Evolutionary conservation across 1,140 invertebrate genomes (phyloP), one percentile per base, ranked within the genome.

Genomic region (Habropoda laboriosa): DNA sequence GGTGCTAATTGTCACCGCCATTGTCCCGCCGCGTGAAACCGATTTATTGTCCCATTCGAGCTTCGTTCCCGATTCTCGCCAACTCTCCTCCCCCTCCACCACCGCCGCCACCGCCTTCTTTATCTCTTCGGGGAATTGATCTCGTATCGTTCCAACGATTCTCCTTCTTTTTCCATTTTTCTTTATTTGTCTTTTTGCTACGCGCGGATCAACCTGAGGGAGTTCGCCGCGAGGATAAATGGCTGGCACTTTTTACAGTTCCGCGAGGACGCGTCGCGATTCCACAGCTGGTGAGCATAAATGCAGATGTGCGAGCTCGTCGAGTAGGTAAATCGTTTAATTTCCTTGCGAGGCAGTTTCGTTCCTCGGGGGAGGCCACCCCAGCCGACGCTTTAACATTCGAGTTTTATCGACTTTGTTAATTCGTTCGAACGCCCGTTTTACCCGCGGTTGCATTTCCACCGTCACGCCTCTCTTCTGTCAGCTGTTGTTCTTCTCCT

Each of bases 11-110:
- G 80, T 86, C 83, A 75, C 72, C 61, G 27, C 58, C 57, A 85
- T 86, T 86, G 83, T 85, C 55, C 64, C 60, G 66, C 63, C 55
- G 80, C 71, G 84, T 80, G 83, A 86, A 86, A 86, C 83, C 79
- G 82, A 86, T 86, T 86, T 85, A 86, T 86, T 86, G 84, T 86
- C 68, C 80, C 58, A 42, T 68, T 70, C 49, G 27, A 18, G 40
- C 12, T n/a, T 4, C 66, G 57, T 30, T 24, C 51, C 32, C 51
- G 60, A 79, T 79, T 67, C 67, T 27, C 55, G 68, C 24, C 42
- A n/a, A n/a, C n/a, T n/a, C n/a, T n/a, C n/a, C n/a, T n/a, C n/a
- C n/a, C n/a, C n/a, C n/a, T n/a, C n/a, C n/a, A n/a, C n/a, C n/a
- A n/a, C n/a, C 24, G 30, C 51, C 66, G 61, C 63, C 51, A 79